phyloP scores from a whole-genome alignment of 2,797 vertebrate species.

The Muscicapa striata region DNA sequence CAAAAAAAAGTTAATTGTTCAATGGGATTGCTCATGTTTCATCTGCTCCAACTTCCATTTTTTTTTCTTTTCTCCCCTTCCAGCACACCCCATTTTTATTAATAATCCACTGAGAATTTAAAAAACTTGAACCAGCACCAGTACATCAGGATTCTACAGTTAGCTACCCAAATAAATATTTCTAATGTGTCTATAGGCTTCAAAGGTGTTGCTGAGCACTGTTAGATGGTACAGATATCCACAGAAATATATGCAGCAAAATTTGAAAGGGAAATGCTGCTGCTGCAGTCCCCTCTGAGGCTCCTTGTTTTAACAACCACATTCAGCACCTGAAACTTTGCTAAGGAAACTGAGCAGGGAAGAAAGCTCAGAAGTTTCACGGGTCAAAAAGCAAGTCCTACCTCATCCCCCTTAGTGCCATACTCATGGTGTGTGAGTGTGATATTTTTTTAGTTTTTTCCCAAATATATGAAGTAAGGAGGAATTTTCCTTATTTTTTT shows the following conservation, averaged over 20 bases:
- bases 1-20: background rate
- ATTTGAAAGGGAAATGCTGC: background rate
- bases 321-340: background rate
- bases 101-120: background rate
- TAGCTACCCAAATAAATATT: background rate
- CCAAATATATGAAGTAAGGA: background rate
- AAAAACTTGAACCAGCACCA: background rate
- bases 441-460: background rate
- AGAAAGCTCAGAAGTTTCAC: background rate
- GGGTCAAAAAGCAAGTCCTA: background rate
- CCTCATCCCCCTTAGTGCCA: background rate
- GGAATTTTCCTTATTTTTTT: background rate
- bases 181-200: background rate
- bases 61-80: background rate
- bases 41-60: background rate
- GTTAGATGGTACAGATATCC: background rate
- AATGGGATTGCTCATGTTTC: background rate
- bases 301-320: background rate
- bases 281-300: background rate
- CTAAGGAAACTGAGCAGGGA: background rate
- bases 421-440: background rate
- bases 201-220: background rate
- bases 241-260: background rate
- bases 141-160: background rate
- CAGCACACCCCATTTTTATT: fast-evolving